A percentile compares a stretch with the other conserved stretches of the same genome.
Evolutionary conservation across 2,888 invertebrate species (phyloP).

Genomic region (Netelia inedita): DNA sequence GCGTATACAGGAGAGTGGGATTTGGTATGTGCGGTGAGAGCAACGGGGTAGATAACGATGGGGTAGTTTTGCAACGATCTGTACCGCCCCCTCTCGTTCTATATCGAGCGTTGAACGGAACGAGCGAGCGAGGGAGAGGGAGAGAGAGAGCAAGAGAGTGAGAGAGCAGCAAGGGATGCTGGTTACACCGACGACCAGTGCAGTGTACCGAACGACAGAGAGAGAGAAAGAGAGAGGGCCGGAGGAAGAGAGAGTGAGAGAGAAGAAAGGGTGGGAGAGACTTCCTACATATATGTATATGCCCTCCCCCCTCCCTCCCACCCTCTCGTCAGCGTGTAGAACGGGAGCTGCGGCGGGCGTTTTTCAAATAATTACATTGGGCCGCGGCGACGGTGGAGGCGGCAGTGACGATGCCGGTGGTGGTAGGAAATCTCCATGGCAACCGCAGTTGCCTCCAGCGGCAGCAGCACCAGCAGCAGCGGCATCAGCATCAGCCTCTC

Average conservation of each 20-base stretch:
- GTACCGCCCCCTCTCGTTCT: slow-evolving; percentile 79
- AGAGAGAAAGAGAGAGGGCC: slow-evolving; percentile 77
- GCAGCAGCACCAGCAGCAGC: slow-evolving; percentile 72
- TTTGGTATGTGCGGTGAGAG: slow-evolving; percentile 4
- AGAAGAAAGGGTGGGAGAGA: slow-evolving; percentile 50
- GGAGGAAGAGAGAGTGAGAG: slow-evolving; percentile 68
- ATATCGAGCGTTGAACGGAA: slow-evolving; percentile 78
- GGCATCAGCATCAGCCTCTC: slow-evolving; percentile 69
- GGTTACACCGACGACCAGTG: slow-evolving; percentile 29
- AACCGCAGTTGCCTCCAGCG: slow-evolving; percentile 83
- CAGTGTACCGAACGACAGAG: slow-evolving; percentile 72
- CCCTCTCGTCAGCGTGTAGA: slow-evolving; percentile 2
- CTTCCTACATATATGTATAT: slow-evolving; percentile 74
- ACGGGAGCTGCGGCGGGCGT: slow-evolving; percentile 81
- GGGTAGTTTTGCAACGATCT: slow-evolving; percentile 82
- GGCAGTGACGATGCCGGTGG: slow-evolving; percentile 74
- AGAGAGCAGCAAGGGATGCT: slow-evolving; percentile 70
- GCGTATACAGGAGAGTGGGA: neutral
- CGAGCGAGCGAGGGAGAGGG: neutral
- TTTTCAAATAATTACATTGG: slow-evolving; percentile 86
- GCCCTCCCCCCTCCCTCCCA: neutral
- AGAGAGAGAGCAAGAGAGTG: slow-evolving; percentile 79
- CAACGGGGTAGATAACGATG: slow-evolving; percentile 37
- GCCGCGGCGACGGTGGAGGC: slow-evolving; percentile 74
- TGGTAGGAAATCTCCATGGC: slow-evolving; percentile 84